Evolutionary conservation across 2,113 vertebrate species (phyloP).

Genomic region (Labeo rohita): DNA sequence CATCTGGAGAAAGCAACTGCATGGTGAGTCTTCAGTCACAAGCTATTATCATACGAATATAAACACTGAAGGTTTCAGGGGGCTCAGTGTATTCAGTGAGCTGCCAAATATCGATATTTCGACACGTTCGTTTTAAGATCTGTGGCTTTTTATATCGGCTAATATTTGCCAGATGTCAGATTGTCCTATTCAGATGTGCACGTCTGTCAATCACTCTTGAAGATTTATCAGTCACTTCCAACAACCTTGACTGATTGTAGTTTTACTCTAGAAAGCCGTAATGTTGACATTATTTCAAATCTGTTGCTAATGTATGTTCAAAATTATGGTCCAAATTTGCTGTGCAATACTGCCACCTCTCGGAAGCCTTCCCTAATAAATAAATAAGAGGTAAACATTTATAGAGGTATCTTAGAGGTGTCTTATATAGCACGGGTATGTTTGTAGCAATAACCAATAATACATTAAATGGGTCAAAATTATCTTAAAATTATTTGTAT

Average conservation of each 20-base stretch:
- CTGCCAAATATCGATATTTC: background rate
- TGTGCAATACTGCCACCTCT: constrained; percentile 54
- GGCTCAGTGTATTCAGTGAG: background rate
- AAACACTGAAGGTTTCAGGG: background rate
- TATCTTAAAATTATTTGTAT: too few relatives aligned
- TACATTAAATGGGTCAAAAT: too few relatives aligned
- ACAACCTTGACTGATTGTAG: background rate
- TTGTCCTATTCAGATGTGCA: background rate
- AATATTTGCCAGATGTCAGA: background rate
- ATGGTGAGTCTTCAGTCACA: background rate
- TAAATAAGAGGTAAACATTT: too few relatives aligned
- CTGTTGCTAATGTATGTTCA: background rate
- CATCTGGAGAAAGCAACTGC: background rate
- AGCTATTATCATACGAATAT: background rate
- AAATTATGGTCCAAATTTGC: too few relatives aligned
- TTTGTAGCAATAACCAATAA: too few relatives aligned
- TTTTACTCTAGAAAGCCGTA: background rate
- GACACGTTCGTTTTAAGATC: background rate
- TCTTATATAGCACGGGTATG: too few relatives aligned
- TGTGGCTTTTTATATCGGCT: background rate
- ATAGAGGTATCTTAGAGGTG: too few relatives aligned
- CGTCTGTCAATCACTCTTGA: background rate
- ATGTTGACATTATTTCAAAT: background rate
- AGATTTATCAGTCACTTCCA: background rate
- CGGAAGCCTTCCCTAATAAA: background rate